Conservation (phyloP, 2,797 vertebrate genomes). For the Sebastes hubbsi region DNA sequence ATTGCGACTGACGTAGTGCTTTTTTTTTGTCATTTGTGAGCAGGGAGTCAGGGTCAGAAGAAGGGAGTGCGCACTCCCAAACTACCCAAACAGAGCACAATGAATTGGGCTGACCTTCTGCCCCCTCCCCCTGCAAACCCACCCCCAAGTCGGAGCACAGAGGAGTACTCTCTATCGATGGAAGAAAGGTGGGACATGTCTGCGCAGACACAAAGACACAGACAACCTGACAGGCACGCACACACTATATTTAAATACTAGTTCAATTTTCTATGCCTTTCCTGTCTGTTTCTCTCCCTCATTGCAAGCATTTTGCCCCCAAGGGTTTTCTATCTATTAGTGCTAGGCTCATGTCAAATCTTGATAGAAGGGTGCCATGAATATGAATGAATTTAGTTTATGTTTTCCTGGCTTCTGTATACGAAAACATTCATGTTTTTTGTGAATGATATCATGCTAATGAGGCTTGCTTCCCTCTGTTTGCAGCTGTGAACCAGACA, state of each 20-base stretch:
- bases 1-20: slow-evolving; percentile 36
- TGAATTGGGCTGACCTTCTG: slow-evolving; percentile 98
- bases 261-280: slow-evolving; percentile 18
- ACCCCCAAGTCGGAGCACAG: slow-evolving; percentile 88
- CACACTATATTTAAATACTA: slow-evolving; percentile 30
- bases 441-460: slow-evolving; percentile 61
- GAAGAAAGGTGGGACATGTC: slow-evolving; percentile 87
- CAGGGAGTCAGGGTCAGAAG: slow-evolving; percentile 98
- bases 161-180: slow-evolving; percentile 90
- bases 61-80: slow-evolving; percentile 93
- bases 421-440: slow-evolving; percentile 47
- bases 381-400: slow-evolving; percentile 58
- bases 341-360: slow-evolving; percentile 49
- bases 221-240: slow-evolving; percentile 38
- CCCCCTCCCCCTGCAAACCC: slow-evolving; percentile 95
- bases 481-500: slow-evolving; percentile 92
- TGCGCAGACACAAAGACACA: slow-evolving; percentile 36
- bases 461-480: slow-evolving; percentile 56
- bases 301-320: slow-evolving; percentile 33
- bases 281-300: slow-evolving; percentile 21
- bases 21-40: slow-evolving; percentile 47
- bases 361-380: slow-evolving; percentile 63
- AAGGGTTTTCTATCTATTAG: slow-evolving; percentile 53
- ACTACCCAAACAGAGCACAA: slow-evolving; percentile 92
- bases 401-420: slow-evolving; percentile 47